Evolutionary conservation across 2,797 vertebrate species (phyloP).

Genomic region (Melanotaenia pygmaea): DNA sequence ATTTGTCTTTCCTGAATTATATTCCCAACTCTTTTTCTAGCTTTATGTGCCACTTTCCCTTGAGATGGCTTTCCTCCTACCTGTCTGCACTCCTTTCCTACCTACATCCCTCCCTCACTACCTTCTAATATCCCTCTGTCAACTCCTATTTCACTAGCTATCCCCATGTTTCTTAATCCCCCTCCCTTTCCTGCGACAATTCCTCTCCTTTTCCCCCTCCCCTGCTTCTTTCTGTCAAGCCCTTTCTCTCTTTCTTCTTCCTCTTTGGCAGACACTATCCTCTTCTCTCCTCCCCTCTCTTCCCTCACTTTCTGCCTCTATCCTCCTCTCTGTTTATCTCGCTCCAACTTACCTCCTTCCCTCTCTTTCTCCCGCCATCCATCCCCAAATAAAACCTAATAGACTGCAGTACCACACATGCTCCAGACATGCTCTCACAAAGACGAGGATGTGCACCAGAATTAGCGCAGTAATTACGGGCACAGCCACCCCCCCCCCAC

Average conservation of each 20-base stretch:
- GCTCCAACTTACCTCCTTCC: slow-evolving; percentile 14
- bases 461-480: slow-evolving; percentile 51
- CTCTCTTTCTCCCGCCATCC: slow-evolving; percentile 3
- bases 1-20: slow-evolving; percentile 20
- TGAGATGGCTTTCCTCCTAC: slow-evolving; percentile 34
- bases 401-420: slow-evolving; percentile 72
- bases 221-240: slow-evolving; percentile 47
- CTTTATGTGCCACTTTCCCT: slow-evolving; percentile 44
- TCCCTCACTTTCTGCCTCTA: slow-evolving; percentile 5
- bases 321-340: slow-evolving; percentile 31
- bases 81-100: slow-evolving; percentile 50
- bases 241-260: slow-evolving; percentile 14
- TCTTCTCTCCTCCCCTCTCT: slow-evolving; percentile 34
- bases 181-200: slow-evolving; percentile 58
- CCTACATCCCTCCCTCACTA: slow-evolving; percentile 28
- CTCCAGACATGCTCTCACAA: slow-evolving; percentile 56
- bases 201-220: slow-evolving; percentile 53
- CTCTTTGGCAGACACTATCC: slow-evolving; percentile 38
- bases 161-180: slow-evolving; percentile 62
- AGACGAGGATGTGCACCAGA: slow-evolving; percentile 49
- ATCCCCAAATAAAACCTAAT: slow-evolving; percentile 60
- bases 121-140: slow-evolving; percentile 55
- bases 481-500: slow-evolving; percentile 1
- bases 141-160: slow-evolving; percentile 58
- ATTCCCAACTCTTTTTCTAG: slow-evolving; percentile 9